A percentile compares a stretch with the other conserved stretches of the same genome.
Evolutionary conservation across 2,113 vertebrate species (phyloP).

Genomic region (Istiophorus platypterus): DNA sequence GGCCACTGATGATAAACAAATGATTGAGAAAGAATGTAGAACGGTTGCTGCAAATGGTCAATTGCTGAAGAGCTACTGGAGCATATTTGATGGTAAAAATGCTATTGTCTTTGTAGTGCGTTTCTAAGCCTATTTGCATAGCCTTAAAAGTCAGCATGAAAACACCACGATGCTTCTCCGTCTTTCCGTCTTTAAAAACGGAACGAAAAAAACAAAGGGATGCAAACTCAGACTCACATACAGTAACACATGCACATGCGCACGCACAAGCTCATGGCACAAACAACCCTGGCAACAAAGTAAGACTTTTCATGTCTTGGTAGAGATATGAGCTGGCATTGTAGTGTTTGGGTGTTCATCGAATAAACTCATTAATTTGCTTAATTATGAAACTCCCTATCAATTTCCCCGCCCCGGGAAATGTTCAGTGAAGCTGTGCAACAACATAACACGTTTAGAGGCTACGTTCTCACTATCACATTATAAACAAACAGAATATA

Average conservation of each 20-base stretch:
- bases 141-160: conserved; percentile 59
- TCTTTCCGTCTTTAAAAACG: conserved; percentile 17
- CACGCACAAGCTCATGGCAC: conserved; percentile 30
- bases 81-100: conserved; percentile 45
- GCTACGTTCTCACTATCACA: conserved; percentile 80
- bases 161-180: conserved; percentile 47
- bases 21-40: conserved; percentile 39
- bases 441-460: conserved; percentile 80
- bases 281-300: conserved; percentile 72
- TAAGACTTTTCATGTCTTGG: conserved; percentile 75
- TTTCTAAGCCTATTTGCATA: conserved; percentile 56
- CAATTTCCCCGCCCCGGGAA: conserved; percentile 73
- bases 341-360: conserved; percentile 79
- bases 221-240: conserved; percentile 33
- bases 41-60: conserved; percentile 9
- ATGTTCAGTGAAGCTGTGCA: conserved; percentile 67
- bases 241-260: conserved; percentile 8
- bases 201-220: conserved; percentile 54
- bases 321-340: conserved; percentile 72
- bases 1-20: conserved; percentile 58
- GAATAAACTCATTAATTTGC: conserved; percentile 87
- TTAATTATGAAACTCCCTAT: conserved; percentile 87
- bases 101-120: conserved; percentile 26
- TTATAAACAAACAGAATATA: conserved; percentile 85
- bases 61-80: neutral